Percentiles rank a stretch among this genome's conserved stretches.
phyloP scores from a whole-genome alignment of 2,797 vertebrate genomes.

The Catharus ustulatus region DNA sequence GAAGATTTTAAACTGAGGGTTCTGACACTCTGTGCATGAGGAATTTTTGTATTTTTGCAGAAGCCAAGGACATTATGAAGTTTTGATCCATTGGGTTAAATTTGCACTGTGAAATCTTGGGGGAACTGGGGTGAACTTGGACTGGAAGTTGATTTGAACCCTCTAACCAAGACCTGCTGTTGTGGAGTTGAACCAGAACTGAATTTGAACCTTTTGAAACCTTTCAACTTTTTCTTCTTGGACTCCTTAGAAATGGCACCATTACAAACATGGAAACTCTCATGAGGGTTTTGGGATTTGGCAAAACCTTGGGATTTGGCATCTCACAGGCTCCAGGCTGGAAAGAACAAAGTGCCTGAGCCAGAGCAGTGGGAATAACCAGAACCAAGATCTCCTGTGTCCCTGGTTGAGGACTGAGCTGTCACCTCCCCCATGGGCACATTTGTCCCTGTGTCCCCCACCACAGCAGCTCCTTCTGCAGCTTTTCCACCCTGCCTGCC shows the following conservation, averaged over 20 bases:
- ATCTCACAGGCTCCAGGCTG: background rate
- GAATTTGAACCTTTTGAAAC: background rate
- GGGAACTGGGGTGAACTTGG: background rate
- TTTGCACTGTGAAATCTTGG: background rate
- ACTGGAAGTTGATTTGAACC: background rate
- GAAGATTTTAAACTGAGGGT: background rate
- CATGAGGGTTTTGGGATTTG: background rate
- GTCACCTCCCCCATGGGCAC: background rate
- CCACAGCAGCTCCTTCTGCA: background rate
- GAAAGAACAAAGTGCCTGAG: background rate
- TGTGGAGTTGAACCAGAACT: background rate
- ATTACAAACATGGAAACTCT: background rate
- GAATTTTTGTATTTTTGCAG: background rate
- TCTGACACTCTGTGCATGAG: background rate
- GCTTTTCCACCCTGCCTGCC: background rate
- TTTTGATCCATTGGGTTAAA: background rate
- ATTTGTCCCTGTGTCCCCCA: background rate
- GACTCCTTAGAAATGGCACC: background rate
- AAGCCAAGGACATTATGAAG: background rate
- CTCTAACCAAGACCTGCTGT: background rate
- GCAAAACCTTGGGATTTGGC: background rate
- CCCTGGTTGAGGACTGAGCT: fast-evolving
- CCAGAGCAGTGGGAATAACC: background rate
- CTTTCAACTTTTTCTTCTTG: background rate
- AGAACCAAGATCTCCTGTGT: background rate